Percentiles rank a stretch among this genome's conserved stretches.
Evolutionary conservation across 2,888 invertebrate species (phyloP).

Genomic region (Euplagia quadripunctaria): DNA sequence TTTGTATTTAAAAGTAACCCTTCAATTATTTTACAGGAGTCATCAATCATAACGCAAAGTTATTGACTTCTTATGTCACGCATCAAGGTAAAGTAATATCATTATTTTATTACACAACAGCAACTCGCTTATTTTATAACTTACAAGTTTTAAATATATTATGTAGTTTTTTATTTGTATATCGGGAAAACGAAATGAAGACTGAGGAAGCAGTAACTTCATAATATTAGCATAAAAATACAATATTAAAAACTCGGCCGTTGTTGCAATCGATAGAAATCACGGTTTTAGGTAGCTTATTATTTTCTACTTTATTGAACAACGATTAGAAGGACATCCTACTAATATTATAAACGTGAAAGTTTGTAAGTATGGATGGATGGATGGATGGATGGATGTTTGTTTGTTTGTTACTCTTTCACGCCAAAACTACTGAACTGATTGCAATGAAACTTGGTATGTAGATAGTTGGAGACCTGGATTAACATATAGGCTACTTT

Average conservation of each 20-base stretch:
- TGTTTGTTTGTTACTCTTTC: too few species aligned
- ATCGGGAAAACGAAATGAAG: background rate
- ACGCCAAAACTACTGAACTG: too few species aligned
- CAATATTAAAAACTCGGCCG: background rate
- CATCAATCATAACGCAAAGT: slow-evolving; percentile 60
- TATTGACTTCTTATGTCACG: slow-evolving; percentile 69
- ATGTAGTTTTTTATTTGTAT: too few species aligned
- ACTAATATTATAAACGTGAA: too few species aligned
- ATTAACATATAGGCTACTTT: too few species aligned
- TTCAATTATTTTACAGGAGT: slow-evolving; percentile 62
- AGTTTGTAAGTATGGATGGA: too few species aligned
- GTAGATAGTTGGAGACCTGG: too few species aligned
- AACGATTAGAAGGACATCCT: too few species aligned
- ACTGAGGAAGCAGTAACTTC: background rate
- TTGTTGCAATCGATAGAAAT: background rate
- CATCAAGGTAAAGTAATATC: slow-evolving; percentile 64
- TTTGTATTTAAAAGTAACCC: background rate
- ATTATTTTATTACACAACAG: background rate
- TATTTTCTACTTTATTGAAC: background rate
- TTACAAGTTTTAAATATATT: background rate
- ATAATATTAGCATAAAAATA: background rate
- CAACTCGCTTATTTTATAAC: background rate
- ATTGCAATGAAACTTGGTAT: too few species aligned
- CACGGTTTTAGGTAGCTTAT: background rate
- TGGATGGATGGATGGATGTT: too few species aligned